Evolutionary conservation across 1,140 invertebrate species (phyloP), one percentile per base, ranked within the genome.

Genomic region (Dendrolimus kikuchii): DNA sequence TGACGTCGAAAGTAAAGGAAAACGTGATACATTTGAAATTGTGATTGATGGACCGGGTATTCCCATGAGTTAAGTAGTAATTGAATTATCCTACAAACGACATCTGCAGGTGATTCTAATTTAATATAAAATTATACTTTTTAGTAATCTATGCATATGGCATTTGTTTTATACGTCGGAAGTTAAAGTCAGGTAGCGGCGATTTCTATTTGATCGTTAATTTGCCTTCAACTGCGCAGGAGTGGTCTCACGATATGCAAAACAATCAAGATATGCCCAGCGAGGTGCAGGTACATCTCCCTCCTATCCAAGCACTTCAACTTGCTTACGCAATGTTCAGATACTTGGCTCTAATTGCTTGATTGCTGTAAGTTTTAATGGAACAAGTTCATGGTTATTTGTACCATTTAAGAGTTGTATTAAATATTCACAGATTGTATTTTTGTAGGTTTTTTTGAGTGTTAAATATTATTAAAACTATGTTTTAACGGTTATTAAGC

Each of bases 1-100:
- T 60, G 60, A 72, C 68, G 65, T 57, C 64, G 64, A 73, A 71
- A 66, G 58, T 53, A 68, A 62, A 69, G 79, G 72, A 84, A 82
- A 81, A 69, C 75, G 67, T 73, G 79, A 77, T 81, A 85, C 78
- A 81, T 75, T 83, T 85, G 59, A 79, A 85, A 85, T 64, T 78
- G 73, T 83, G 81, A 85, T 83, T 83, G 75, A 83, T 85, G 74
- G 62, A 62, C 50, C 57, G 55, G 38, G 57, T 49, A 71, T 70
- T 60, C 60, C 68, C 65, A 69, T 63, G 64, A 66, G 68, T 65
- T 49, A 65, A 58, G 66, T 47, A 39, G 60, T 80, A 84, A 84
- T 84, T 84, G 77, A 84, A 84, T 83, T 75, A 81, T 7, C n/a
- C 39, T 6, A 38, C 37, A 49, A 49, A 49, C 1, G 3, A 23